Base-by-base conservation (phyloP, 1,140 invertebrate species). In the Arion vulgaris region DNA sequence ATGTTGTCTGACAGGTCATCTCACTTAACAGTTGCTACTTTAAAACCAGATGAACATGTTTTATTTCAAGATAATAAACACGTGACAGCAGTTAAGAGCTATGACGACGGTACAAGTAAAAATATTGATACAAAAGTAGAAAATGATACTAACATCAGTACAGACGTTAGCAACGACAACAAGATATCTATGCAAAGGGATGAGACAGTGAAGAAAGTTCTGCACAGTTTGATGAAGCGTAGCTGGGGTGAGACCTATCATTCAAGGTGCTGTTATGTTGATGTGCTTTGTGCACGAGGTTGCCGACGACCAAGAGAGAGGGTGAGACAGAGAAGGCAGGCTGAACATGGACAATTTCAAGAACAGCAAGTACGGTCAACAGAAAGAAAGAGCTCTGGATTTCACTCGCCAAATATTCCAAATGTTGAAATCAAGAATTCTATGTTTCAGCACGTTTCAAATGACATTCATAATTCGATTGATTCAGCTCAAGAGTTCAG, bases 211-310 rank as follows among this genome's bases (percentile, higher is more conserved):
- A 57, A 57, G 26, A 57, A 7, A 26, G 26, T 26, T 57, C 51
- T 57, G 15, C 51, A 26, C 51, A 57, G 4, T 26, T 57, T 57
- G 51, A 17, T 23, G 51, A 57, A 57, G 23, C 51, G 51, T 26
- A 57, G 51, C 19, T 15, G 51, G 23, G 51, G 26, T 15, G 19
- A 57, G 9, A 57, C 2, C 51, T 57, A 23, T 23, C 51, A 57
- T 26, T 57, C 51, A 4, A 69, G 68, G 36, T 69, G 68, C 68
- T 69, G 68, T 23, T 69, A 69, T n/a, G n/a, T 69, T 34, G 68
- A 69, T 34, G 36, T 69, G 13, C n/a, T 69, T 28, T 69, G 68
- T 23, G 28, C n/a, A 15, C n/a, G 32, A 38, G 68, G 68, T 11
- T 69, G 68, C 23, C 32, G 68, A 34, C 28, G 68, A 34, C 68